phyloP scores from a whole-genome alignment of 2,797 vertebrate species.

The Aphelocoma californica region DNA sequence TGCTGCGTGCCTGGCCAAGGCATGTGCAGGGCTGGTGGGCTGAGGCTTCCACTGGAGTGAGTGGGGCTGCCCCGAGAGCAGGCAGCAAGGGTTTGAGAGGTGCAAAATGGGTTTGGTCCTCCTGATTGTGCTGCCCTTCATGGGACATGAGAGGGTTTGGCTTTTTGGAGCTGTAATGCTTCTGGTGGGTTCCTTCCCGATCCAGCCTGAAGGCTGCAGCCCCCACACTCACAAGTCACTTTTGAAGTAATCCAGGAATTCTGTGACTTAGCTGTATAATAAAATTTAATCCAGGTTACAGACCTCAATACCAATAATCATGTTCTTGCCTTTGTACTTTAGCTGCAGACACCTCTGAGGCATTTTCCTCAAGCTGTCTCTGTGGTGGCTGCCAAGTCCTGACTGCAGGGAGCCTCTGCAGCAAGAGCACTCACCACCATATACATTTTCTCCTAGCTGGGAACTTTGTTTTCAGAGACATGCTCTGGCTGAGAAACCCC shows the following conservation, averaged over 20 bases:
- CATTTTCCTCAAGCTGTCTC: background rate
- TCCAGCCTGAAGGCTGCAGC: accelerated
- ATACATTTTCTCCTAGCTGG: constrained; percentile 25
- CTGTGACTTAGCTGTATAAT: background rate
- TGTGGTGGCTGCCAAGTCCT: background rate
- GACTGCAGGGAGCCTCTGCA: background rate
- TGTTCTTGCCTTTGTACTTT: background rate
- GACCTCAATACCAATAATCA: accelerated
- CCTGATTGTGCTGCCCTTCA: accelerated
- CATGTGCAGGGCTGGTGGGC: accelerated
- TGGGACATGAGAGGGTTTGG: background rate
- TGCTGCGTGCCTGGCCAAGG: background rate
- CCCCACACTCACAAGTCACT: background rate
- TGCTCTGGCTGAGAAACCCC: background rate
- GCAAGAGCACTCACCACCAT: background rate
- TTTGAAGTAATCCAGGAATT: background rate
- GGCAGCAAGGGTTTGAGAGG: background rate
- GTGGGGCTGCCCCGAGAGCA: accelerated
- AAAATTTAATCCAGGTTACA: background rate
- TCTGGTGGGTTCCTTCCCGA: accelerated
- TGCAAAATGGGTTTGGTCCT: background rate
- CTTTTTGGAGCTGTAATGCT: background rate
- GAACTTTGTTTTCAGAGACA: background rate
- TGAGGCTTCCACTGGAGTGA: background rate
- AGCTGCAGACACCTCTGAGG: background rate